Base-by-base conservation (phyloP, 2,113 vertebrate species). In the Gulo gulo region DNA sequence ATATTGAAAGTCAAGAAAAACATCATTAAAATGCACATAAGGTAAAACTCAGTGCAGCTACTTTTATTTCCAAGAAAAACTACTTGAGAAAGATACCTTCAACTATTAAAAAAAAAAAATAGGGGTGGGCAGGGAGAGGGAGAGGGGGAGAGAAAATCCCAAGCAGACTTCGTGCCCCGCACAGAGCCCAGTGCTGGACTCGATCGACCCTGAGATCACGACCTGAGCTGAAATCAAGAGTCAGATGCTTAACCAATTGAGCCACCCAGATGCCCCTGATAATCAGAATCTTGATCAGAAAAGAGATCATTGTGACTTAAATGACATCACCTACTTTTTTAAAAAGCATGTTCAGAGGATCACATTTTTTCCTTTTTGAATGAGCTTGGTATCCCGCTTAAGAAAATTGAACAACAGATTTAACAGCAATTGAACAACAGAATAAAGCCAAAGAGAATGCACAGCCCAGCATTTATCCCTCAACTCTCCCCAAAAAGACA, bases 1-100 rank as follows among this genome's bases (percentile, higher is more conserved):
- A 95, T 96, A 86, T 21, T 93, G 63, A 81, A 82, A 88, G 20
- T 93, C 18, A 79, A 93, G 76, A 79, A 81, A 91, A 96, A 87
- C 47, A 87, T n/a, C 57, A 83, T 78, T 97, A 69, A 93, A 95
- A 23, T 59, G 10, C 73, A 55, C 24, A 1, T 36, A 95, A 89
- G n/a, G 47, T 84, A 91, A 84, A 93, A 73, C 15, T 88, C 73
- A 71, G 1, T 69, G 18, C 36, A 95, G 16, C 39, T 86, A 12
- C 26, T 95, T 93, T 84, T 89, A 65, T 94, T 69, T 94, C 50
- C 82, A 71, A 52, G 69, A 61, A 82, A 90, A 91, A 88, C 39
- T 88, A 93, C 39, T 93, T 93, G 74, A 79, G 73, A 83, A 78
- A 86, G n/a, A 36, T 79, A 82, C 12, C 20, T 87, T 94, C 31